A percentile compares a stretch with the other conserved stretches of the same genome.
phyloP scores from a whole-genome alignment of 2,888 invertebrate species.

The Eilema sororculum region DNA sequence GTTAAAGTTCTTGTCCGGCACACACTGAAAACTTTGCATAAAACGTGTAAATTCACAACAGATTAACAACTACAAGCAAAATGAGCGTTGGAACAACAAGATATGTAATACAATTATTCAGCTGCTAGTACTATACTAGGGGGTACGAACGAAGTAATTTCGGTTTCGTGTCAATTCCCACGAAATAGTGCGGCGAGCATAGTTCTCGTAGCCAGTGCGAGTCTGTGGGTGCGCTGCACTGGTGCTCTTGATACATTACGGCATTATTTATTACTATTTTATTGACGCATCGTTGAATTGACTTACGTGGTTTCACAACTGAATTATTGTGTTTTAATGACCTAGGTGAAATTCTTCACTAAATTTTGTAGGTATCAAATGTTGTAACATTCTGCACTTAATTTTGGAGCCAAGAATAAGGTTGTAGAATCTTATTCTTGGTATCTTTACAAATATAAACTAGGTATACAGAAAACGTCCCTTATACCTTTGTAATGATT shows the following conservation, averaged over 20 bases:
- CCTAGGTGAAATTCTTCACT: background rate
- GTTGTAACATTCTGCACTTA: background rate
- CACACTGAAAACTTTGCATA: constrained; percentile 30
- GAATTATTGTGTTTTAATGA: constrained; percentile 13
- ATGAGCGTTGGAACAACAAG: constrained; percentile 49
- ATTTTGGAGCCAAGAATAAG: too few relatives aligned
- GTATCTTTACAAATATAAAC: background rate
- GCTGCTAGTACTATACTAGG: constrained; percentile 13
- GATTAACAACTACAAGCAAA: constrained; percentile 46
- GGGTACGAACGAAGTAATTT: constrained; percentile 45
- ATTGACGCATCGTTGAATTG: constrained; percentile 30
- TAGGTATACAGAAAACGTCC: background rate
- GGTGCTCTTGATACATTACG: constrained; percentile 21
- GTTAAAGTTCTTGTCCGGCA: constrained; percentile 29
- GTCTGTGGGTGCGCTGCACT: constrained; percentile 37
- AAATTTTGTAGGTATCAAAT: background rate
- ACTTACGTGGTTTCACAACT: constrained; percentile 38
- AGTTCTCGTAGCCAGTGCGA: constrained; percentile 31
- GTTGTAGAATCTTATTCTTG: background rate
- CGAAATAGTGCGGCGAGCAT: constrained; percentile 49
- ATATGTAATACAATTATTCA: constrained; percentile 52
- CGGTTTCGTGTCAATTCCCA: constrained; percentile 43
- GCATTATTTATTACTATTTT: constrained; percentile 45
- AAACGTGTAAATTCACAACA: constrained; percentile 47
- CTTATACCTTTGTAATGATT: constrained; percentile 13